phyloP scores from a whole-genome alignment of 2,113 vertebrate species.

The Dicerorhinus sumatrensis region DNA sequence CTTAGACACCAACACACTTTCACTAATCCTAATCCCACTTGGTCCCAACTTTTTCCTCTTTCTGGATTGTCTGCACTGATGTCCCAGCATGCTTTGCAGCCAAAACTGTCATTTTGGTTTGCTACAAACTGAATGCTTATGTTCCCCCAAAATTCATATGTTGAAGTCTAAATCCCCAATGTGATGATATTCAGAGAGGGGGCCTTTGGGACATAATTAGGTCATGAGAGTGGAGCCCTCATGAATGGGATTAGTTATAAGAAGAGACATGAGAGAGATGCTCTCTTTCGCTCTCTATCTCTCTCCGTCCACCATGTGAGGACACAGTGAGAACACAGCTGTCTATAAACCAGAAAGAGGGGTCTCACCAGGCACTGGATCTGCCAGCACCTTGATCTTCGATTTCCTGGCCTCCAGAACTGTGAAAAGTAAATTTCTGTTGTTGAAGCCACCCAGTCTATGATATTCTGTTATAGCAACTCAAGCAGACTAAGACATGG shows the following conservation, averaged over 20 bases:
- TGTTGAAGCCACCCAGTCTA: neutral
- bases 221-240: neutral
- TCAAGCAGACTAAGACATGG: neutral
- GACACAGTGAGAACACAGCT: neutral
- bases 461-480: neutral
- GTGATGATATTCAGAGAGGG: neutral
- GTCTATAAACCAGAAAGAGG: neutral
- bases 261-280: neutral
- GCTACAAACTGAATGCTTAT: neutral
- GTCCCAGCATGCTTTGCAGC: neutral
- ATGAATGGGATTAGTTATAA: no score
- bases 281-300: neutral
- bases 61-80: neutral
- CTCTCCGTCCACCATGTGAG: neutral
- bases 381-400: neutral
- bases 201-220: neutral
- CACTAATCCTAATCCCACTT: neutral
- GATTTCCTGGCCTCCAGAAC: neutral
- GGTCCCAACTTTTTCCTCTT: neutral
- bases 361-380: neutral
- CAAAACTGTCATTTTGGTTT: neutral
- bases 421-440: neutral
- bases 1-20: neutral
- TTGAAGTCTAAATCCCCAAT: neutral
- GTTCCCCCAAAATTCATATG: neutral